Evolutionary conservation across 2,888 invertebrate species (phyloP).

Genomic region (Heliconius cydno): DNA sequence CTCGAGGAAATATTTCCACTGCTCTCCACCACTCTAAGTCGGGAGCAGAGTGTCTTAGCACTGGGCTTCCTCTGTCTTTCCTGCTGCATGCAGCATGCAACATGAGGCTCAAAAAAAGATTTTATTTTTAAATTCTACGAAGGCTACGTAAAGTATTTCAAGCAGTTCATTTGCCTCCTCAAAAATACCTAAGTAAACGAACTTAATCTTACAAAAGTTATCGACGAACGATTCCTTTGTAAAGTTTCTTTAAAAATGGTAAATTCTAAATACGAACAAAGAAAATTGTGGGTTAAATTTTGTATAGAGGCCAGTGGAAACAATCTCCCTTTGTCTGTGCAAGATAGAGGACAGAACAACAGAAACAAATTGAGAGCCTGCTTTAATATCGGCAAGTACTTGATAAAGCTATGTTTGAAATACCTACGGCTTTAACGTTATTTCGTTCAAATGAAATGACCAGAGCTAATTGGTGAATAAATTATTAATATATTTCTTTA

Average conservation of each 20-base stretch:
- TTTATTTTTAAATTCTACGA: too few relatives aligned
- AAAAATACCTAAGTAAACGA: neutral
- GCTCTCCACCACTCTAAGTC: too few relatives aligned
- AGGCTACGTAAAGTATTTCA: neutral
- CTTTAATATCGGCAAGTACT: conserved; percentile 30
- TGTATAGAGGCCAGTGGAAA: conserved; percentile 26
- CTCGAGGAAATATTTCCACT: too few relatives aligned
- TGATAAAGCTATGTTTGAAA: conserved; percentile 9
- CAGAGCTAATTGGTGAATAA: neutral
- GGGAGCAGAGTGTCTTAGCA: too few relatives aligned
- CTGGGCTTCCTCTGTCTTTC: too few relatives aligned
- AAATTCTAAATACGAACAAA: conserved; percentile 18
- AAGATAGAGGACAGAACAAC: conserved; percentile 31
- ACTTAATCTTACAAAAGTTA: neutral
- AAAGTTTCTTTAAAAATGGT: conserved; percentile 2
- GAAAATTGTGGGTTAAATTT: conserved; percentile 28
- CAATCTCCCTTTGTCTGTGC: conserved; percentile 34
- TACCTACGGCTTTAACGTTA: neutral
- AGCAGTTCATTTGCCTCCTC: neutral
- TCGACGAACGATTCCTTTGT: neutral
- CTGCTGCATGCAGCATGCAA: too few relatives aligned
- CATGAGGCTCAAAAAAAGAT: too few relatives aligned
- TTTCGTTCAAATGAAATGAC: neutral
- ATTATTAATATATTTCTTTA: neutral
- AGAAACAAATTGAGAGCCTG: conserved; percentile 35